Evolutionary conservation across 2,113 vertebrate species (phyloP).

Genomic region (Calidris pygmaea): DNA sequence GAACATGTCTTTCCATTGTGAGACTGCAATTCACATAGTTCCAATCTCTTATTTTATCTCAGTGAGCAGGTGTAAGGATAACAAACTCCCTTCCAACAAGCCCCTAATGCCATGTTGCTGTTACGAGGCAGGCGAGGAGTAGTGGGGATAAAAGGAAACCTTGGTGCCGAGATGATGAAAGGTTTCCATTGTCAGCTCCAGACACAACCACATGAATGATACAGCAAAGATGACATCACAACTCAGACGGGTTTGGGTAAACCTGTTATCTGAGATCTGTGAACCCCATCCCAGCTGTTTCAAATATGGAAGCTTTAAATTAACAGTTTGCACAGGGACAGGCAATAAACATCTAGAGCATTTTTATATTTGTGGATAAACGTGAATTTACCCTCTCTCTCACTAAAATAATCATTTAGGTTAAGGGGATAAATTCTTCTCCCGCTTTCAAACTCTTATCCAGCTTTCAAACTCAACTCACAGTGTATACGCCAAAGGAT

Average conservation of each 20-base stretch:
- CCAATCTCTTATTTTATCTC: background rate
- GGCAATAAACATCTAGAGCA: background rate
- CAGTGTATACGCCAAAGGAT: background rate
- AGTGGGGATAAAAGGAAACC: background rate
- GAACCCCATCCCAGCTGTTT: background rate
- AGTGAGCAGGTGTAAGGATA: background rate
- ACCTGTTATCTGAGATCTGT: background rate
- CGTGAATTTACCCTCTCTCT: background rate
- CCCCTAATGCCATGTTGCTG: background rate
- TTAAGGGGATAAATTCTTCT: background rate
- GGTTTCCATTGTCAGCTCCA: conserved; percentile 5
- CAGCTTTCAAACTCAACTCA: background rate
- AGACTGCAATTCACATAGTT: background rate
- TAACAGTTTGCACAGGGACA: background rate
- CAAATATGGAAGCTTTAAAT: background rate
- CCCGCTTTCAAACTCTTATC: no score
- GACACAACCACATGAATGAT: background rate
- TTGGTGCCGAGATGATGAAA: background rate
- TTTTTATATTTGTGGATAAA: background rate
- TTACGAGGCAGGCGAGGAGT: background rate
- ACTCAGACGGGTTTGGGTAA: background rate
- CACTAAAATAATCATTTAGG: background rate
- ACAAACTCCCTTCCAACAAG: background rate
- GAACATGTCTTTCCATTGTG: background rate
- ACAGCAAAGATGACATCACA: background rate